Evolutionary conservation across 2,797 vertebrate species (phyloP).

Genomic region (Vespertilio murinus): DNA sequence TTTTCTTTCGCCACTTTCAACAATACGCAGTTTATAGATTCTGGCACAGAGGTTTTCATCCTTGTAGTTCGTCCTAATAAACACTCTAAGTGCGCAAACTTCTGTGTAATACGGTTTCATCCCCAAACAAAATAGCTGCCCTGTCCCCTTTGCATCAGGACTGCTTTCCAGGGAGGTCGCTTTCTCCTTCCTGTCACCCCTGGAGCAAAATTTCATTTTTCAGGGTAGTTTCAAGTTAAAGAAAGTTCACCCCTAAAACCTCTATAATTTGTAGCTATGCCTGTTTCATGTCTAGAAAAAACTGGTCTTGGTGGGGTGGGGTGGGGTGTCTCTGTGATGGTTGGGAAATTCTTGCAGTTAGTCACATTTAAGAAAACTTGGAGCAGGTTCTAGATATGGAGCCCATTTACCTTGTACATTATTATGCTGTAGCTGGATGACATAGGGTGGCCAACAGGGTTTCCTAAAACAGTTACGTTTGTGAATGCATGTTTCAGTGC

Average conservation of each 20-base stretch:
- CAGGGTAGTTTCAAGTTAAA: slow-evolving; percentile 54
- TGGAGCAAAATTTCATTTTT: slow-evolving; percentile 43
- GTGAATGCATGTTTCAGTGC: slow-evolving; percentile 76
- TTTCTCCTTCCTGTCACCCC: slow-evolving; percentile 43
- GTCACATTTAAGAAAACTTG: slow-evolving; percentile 85
- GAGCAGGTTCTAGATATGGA: slow-evolving; percentile 83
- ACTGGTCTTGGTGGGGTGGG: neutral
- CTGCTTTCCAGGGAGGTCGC: slow-evolving; percentile 52
- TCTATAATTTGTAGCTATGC: neutral
- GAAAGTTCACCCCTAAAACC: slow-evolving; percentile 48
- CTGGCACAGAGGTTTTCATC: neutral
- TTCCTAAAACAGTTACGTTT: slow-evolving; percentile 80
- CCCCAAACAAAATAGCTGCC: neutral
- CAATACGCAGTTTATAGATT: neutral
- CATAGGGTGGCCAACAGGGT: slow-evolving; percentile 72
- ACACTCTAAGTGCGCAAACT: neutral
- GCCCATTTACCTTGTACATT: slow-evolving; percentile 81
- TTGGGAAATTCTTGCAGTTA: slow-evolving; percentile 82
- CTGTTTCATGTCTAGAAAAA: neutral
- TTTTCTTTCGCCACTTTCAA: neutral
- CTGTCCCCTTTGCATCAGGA: neutral
- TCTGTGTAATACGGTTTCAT: neutral
- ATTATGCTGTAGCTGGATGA: slow-evolving; percentile 82
- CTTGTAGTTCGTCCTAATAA: neutral
- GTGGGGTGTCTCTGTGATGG: slow-evolving; percentile 59